Conservation (phyloP, 2,113 vertebrate genomes). For the Odobenus rosmarus region DNA sequence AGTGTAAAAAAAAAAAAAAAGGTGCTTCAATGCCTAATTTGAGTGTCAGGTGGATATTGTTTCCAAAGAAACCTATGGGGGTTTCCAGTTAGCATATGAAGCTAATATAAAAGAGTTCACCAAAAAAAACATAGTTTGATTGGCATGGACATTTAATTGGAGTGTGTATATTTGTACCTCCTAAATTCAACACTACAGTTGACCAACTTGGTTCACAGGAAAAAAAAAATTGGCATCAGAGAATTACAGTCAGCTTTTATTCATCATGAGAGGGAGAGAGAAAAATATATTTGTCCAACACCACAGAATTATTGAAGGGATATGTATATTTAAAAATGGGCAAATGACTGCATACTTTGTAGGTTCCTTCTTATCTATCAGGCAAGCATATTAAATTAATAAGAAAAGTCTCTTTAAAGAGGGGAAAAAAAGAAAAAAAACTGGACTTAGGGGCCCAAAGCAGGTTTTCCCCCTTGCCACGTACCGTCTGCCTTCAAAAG, state of each 20-base stretch:
- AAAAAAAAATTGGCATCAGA: background rate
- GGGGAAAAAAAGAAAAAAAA: background rate
- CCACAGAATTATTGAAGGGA: background rate
- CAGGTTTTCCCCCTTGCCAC: background rate
- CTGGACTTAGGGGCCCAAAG: background rate
- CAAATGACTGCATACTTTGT: background rate
- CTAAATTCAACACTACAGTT: background rate
- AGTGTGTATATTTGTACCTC: background rate
- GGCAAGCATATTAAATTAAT: conserved; percentile 42
- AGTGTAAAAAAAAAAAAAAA: background rate
- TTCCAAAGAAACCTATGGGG: background rate
- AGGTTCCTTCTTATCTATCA: conserved; percentile 20
- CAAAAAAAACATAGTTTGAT: background rate
- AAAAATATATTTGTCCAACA: conserved; percentile 33
- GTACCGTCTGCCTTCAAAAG: background rate
- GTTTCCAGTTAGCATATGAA: background rate
- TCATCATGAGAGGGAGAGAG: background rate
- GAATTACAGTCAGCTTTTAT: conserved; percentile 43
- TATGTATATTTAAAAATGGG: conserved; percentile 28
- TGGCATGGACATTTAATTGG: background rate
- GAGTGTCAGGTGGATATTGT: background rate
- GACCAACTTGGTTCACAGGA: conserved; percentile 13
- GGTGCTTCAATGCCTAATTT: background rate
- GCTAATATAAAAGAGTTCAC: background rate
- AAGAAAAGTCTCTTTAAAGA: background rate